Base-by-base conservation (phyloP, 2,113 vertebrate genomes). In the Cyphomyrus discorhynchus region DNA sequence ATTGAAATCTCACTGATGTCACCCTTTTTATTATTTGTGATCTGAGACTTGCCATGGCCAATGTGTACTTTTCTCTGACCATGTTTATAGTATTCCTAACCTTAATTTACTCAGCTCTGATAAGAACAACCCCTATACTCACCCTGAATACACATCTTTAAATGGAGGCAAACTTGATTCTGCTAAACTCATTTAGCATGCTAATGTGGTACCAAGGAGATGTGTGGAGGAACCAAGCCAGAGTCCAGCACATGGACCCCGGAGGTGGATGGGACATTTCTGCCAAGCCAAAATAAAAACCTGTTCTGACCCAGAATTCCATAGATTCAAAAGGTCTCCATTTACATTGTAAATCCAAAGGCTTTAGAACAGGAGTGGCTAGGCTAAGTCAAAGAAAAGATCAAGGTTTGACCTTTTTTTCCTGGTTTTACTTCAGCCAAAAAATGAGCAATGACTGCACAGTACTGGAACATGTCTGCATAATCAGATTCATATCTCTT, bases 261-360 rank as follows among this genome's bases (percentile, higher is more conserved):
- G 5, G 35, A 39, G 74, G 15, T 19, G 13, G 35, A 85, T 4
- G 82, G 80, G 21, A 85, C 82, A 85, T 85, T 47, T 85, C 21
- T 85, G 21, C 46, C 2, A 8, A 85, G 46, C 46, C 42, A 85
- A 85, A 82, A 83, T 83, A 83, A 83, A n/a, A 39, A 85, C 3
- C 19, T 85, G 82, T 9, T n/a, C 82, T 85, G 45, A 45, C 39
- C 39, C 82, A 47, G 45, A 27, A 46, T 24, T 85, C 35, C 42
- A 85, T 27, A 85, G 82, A 85, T 85, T 45, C 24, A 85, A 47
- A 85, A 85, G 42, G 82, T 85, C 82, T 85, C 19, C 42, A 46
- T 85, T 85, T 85, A 49, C 82, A 85, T 85, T 85, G 82, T 21
- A 85, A 85, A 85, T 85, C 24, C 13, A 85, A 47, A 45, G 6